phyloP scores from a whole-genome alignment of 2,113 vertebrate species.

The Choloepus hoffmanni region DNA sequence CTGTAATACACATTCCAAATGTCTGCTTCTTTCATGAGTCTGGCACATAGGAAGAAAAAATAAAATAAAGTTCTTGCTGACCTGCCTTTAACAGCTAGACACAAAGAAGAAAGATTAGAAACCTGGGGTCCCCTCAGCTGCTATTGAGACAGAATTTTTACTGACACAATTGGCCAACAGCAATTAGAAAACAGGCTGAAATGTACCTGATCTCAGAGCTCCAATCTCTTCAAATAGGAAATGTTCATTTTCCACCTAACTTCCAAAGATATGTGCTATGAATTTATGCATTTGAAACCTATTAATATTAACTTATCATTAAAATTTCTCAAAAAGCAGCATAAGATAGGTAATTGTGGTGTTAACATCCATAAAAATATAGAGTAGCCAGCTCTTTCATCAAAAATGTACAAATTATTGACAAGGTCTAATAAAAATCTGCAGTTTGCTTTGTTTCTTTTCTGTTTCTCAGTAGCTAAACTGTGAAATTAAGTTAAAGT shows the following conservation, averaged over 20 bases:
- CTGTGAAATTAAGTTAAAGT: neutral
- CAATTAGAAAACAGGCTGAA: conserved; percentile 46
- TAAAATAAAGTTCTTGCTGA: neutral
- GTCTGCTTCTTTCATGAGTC: conserved; percentile 49
- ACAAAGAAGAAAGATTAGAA: conserved; percentile 55
- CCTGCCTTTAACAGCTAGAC: conserved; percentile 38
- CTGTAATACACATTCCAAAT: conserved; percentile 59
- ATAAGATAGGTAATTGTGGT: neutral
- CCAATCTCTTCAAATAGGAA: conserved; percentile 3
- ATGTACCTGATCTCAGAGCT: neutral
- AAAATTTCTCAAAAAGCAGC: neutral
- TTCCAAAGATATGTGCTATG: neutral
- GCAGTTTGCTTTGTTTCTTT: neutral
- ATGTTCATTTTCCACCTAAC: neutral
- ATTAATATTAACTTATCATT: conserved; percentile 18
- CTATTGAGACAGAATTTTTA: conserved; percentile 28
- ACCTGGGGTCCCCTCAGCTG: neutral
- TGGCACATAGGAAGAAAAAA: conserved; percentile 39
- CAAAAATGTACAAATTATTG: conserved; percentile 38
- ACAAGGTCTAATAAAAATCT: neutral
- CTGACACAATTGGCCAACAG: neutral
- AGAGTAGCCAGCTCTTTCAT: neutral
- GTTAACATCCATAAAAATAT: neutral
- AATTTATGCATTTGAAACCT: conserved; percentile 30
- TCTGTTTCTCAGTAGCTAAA: neutral